Evolutionary conservation across 2,888 invertebrate species (phyloP).

Genomic region (Eupeodes latifasciatus): DNA sequence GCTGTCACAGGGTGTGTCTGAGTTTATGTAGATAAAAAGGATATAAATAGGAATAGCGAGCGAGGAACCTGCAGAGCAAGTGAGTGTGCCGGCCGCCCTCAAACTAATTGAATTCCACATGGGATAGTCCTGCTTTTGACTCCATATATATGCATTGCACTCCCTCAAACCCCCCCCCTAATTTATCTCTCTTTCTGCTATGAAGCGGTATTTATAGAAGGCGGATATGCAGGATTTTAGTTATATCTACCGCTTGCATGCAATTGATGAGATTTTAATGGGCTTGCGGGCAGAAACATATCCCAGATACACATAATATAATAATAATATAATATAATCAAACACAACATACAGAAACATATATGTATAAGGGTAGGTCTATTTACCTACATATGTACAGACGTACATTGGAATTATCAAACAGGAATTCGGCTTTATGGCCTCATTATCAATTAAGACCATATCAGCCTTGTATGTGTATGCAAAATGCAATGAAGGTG

Average conservation of each 20-base stretch:
- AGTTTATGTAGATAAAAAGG: slow-evolving; percentile 16
- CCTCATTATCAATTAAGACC: slow-evolving; percentile 55
- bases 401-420: slow-evolving; percentile 51
- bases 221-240: slow-evolving; percentile 5
- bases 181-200: not conserved
- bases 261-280: slow-evolving; percentile 68
- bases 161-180: not conserved
- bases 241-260: slow-evolving; percentile 32
- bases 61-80: too few relatives aligned
- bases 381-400: too few relatives aligned
- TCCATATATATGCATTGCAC: not conserved
- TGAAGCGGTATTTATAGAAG: slow-evolving; percentile 31
- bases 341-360: not conserved
- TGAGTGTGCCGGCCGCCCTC: slow-evolving; percentile 13
- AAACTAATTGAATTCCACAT: slow-evolving; percentile 58
- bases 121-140: slow-evolving; percentile 12
- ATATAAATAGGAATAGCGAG: not conserved
- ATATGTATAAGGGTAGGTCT: not conserved
- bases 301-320: slow-evolving; percentile 17
- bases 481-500: slow-evolving; percentile 4
- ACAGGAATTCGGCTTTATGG: slow-evolving; percentile 39
- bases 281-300: slow-evolving; percentile 27
- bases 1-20: slow-evolving; percentile 27
- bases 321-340: slow-evolving; percentile 30
- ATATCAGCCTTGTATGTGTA: not conserved